phyloP scores from a whole-genome alignment of 2,888 invertebrate species.

The Rhogogaster chlorosoma region DNA sequence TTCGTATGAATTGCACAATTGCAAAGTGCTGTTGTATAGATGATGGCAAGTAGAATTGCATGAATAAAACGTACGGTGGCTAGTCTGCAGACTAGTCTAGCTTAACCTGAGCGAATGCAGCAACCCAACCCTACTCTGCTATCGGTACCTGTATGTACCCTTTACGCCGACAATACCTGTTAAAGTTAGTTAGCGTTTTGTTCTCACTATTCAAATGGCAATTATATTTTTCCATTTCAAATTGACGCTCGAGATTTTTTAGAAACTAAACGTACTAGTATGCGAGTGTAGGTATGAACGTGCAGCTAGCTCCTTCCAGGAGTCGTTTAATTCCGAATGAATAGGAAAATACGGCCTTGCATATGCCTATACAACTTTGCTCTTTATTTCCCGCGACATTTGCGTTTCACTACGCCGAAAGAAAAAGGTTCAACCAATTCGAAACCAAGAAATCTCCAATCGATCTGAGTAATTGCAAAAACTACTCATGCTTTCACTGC shows the following conservation, averaged over 20 bases:
- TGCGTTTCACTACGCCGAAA: background rate
- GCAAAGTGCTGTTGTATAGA: conserved; percentile 23
- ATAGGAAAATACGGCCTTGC: background rate
- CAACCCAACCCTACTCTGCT: background rate
- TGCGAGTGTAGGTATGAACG: background rate
- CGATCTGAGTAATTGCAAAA: no score
- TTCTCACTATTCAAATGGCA: conserved; percentile 12
- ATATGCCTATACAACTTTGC: background rate
- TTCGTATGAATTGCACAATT: background rate
- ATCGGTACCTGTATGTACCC: background rate
- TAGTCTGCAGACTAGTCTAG: background rate
- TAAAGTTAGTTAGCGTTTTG: conserved; percentile 8
- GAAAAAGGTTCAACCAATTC: no score
- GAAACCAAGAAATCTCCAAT: no score
- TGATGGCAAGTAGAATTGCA: conserved; percentile 14
- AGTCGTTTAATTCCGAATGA: background rate
- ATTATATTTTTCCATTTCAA: conserved; percentile 19
- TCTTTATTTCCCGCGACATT: background rate
- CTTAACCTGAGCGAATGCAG: background rate
- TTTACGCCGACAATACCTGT: conserved; percentile 19
- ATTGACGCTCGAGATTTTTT: background rate
- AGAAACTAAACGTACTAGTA: background rate
- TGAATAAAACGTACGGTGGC: conserved; percentile 4
- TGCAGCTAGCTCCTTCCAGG: background rate
- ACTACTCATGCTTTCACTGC: no score